These are phyloP conservation scores for Oryzias melastigma DNA, from an alignment of 2,113 vertebrate species.

Conservation along the genomic window DNA sequence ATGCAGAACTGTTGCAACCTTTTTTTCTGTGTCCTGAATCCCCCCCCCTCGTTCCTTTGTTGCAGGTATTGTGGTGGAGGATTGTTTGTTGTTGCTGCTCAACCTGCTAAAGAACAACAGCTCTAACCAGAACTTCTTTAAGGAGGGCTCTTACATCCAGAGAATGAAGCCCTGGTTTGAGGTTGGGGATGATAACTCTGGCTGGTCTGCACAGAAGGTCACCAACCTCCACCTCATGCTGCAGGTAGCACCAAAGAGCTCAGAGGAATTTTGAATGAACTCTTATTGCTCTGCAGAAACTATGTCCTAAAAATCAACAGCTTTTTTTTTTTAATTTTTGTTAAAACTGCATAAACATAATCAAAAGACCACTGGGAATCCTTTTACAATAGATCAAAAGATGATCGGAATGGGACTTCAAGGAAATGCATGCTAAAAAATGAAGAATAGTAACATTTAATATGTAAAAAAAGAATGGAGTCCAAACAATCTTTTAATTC, in stretches of 20 bases:
- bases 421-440: neutral
- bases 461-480: neutral
- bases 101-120: conserved; percentile 97
- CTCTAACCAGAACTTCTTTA: conserved; percentile 99
- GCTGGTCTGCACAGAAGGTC: conserved; percentile 98
- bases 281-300: too few relatives aligned
- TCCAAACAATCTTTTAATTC: conserved; percentile 2
- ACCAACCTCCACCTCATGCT: conserved; percentile 98
- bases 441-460: neutral
- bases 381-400: too few relatives aligned
- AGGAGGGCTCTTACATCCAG: conserved; percentile 97
- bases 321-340: too few relatives aligned
- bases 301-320: too few relatives aligned
- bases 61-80: conserved; percentile 96
- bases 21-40: neutral
- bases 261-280: too few relatives aligned
- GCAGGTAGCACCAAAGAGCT: conserved; percentile 78
- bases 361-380: too few relatives aligned
- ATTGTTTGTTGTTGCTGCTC: conserved; percentile 91
- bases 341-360: too few relatives aligned
- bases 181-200: conserved; percentile 94
- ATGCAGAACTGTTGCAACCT: neutral
- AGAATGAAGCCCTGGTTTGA: conserved; percentile 99
- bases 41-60: neutral
- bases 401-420: neutral